Evolutionary conservation across 2,797 vertebrate genomes (phyloP).

Genomic region (Remorina albescens): DNA sequence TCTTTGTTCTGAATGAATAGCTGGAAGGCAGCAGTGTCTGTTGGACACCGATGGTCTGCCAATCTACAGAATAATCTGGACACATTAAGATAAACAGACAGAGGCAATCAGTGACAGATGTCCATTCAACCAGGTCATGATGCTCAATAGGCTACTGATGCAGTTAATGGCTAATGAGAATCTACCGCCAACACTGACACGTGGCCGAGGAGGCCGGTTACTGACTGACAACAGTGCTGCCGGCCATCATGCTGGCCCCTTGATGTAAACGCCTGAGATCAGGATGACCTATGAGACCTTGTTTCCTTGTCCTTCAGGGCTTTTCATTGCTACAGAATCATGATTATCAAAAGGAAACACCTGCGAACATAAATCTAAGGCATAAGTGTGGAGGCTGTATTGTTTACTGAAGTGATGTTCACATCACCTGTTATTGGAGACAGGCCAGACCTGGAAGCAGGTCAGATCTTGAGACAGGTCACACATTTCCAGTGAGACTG

Average conservation of each 20-base stretch:
- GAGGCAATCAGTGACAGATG: slow-evolving; percentile 81
- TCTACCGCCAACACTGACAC: slow-evolving; percentile 41
- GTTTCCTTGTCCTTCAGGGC: not conserved
- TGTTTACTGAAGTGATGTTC: not conserved
- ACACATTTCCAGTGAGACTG: not conserved
- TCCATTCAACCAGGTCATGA: slow-evolving; percentile 65
- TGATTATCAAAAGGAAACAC: not conserved
- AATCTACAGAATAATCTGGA: slow-evolving; percentile 44
- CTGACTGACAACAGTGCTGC: slow-evolving; percentile 67
- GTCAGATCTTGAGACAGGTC: no score
- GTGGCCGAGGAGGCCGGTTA: slow-evolving; percentile 66
- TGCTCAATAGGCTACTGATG: slow-evolving; percentile 62
- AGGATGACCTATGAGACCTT: not conserved
- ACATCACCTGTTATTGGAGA: no score
- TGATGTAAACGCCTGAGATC: slow-evolving; percentile 6
- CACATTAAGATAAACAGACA: slow-evolving; percentile 79
- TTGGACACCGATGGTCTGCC: slow-evolving; percentile 38
- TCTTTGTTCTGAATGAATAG: slow-evolving; percentile 69
- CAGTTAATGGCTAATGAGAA: slow-evolving; percentile 83
- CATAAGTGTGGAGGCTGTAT: no score
- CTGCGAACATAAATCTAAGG: not conserved
- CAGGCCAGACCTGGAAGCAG: no score
- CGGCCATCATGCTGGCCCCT: slow-evolving; percentile 3
- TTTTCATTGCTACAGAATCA: not conserved
- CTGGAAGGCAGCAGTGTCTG: slow-evolving; percentile 25